Percentiles rank a stretch among this genome's conserved stretches.
Evolutionary conservation across 2,797 vertebrate genomes (phyloP).

Genomic region (Helarctos malayanus): DNA sequence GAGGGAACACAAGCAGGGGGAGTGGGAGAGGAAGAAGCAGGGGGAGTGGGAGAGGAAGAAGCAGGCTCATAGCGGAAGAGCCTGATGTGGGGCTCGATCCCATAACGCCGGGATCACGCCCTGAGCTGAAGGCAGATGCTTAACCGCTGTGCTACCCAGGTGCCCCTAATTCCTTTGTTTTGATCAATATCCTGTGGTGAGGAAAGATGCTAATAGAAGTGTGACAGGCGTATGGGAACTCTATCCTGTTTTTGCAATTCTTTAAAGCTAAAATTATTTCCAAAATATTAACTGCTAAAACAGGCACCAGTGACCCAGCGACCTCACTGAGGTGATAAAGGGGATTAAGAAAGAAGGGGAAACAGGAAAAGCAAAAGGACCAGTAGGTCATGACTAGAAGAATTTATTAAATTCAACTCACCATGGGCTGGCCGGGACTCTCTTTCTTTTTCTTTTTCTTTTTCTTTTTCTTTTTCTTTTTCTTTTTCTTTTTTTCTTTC

Average conservation of each 20-base stretch:
- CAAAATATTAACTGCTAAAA: neutral
- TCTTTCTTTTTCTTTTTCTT: no score
- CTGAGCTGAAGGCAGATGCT: no score
- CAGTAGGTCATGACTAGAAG: neutral
- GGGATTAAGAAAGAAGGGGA: neutral
- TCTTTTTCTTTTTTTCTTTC: neutral
- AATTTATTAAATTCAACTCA: neutral
- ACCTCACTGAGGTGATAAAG: neutral
- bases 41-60: no score
- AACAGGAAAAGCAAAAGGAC: neutral
- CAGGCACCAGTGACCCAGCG: neutral
- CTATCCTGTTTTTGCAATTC: neutral
- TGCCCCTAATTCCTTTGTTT: neutral
- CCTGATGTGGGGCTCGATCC: no score
- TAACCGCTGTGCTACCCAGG: no score
- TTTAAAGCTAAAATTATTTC: constrained; percentile 15
- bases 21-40: no score
- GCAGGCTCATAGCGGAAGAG: no score
- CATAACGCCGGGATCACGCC: no score
- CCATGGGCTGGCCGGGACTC: neutral
- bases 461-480: neutral
- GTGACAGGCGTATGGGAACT: neutral
- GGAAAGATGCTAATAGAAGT: neutral
- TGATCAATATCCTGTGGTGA: neutral
- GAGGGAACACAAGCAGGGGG: no score